phyloP scores from a whole-genome alignment of 2,113 vertebrate species.

The Himantopus leucocephalus region DNA sequence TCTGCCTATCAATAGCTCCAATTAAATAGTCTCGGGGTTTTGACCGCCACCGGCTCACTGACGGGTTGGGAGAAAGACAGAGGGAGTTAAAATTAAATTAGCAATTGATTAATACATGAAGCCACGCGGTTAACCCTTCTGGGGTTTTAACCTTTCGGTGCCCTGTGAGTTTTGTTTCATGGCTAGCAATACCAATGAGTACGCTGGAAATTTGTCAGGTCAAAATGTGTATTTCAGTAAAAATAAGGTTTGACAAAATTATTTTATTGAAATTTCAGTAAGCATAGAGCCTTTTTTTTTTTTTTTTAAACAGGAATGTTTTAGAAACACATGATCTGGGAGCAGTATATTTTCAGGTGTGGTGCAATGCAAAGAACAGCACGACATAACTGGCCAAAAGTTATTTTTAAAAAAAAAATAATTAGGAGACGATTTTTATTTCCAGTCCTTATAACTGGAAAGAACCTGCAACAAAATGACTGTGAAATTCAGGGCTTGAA shows the following conservation, averaged over 20 bases:
- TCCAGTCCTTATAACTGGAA: neutral
- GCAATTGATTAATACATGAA: conserved; percentile 32
- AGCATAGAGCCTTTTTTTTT: neutral
- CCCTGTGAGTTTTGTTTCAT: neutral
- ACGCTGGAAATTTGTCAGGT: neutral
- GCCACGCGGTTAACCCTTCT: neutral
- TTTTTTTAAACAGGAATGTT: neutral
- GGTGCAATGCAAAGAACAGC: neutral
- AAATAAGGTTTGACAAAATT: neutral
- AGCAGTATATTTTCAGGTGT: neutral
- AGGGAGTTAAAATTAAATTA: conserved; percentile 41
- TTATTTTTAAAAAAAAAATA: neutral
- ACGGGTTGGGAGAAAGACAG: neutral
- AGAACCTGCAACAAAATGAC: neutral
- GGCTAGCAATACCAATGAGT: neutral
- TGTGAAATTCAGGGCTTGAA: neutral
- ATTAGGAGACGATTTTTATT: neutral
- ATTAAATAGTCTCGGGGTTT: neutral
- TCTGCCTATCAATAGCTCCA: conserved; percentile 34
- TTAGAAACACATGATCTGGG: neutral
- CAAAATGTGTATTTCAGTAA: neutral
- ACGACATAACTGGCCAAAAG: neutral
- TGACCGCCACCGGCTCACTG: neutral
- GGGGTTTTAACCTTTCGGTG: neutral
- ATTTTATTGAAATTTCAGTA: neutral